Evolutionary conservation across 2,888 invertebrate species (phyloP), one percentile per base, ranked within the genome.

Genomic region (Branchipolynoe longqiensis): DNA sequence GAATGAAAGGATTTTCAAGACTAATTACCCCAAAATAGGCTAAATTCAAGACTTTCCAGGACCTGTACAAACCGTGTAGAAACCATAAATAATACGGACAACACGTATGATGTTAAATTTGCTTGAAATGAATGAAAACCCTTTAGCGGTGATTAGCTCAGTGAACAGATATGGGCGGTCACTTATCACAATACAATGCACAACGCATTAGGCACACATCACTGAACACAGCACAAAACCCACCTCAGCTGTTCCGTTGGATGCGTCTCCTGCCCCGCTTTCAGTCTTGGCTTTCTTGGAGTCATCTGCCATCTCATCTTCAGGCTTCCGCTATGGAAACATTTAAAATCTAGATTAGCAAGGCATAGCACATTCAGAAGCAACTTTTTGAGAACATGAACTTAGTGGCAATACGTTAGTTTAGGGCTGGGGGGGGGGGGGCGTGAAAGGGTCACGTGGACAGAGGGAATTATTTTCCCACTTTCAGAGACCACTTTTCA

Each of bases 201-300:
- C 48, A 12, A 12, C 8, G 8, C 8, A 18, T 8, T 12, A 48
- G 18, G 48, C 18, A 12, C 18, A 8, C 48, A 8, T 18, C 8
- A 48, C 18, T 48, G 48, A 48, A 48, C 48, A 48, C 8, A 18
- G 8, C 31, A 31, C 28, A 64, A 12, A 12, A 31, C 33, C 12
- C 25, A 36, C 69, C 38, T 69, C 69, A 36, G 33, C 14, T 36
- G 14, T 69, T 18, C 69, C 69, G 25, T 78, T 78, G 3, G 31
- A 25, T 41, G 41, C 78, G 6, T 78, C 78, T 4, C 78, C 78
- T 12, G 78, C 41, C 18, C 78, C 78, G 28, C 48, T 78, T 54
- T 78, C 78, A 48, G 78, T 78, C 48, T 78, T 78, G 12, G 78
- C 78, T 33, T 84, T 84, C 38, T 78, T 84, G 74, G 58, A 12